Conservation (phyloP, 2,888 invertebrate genomes). For the Microchrysa polita region DNA sequence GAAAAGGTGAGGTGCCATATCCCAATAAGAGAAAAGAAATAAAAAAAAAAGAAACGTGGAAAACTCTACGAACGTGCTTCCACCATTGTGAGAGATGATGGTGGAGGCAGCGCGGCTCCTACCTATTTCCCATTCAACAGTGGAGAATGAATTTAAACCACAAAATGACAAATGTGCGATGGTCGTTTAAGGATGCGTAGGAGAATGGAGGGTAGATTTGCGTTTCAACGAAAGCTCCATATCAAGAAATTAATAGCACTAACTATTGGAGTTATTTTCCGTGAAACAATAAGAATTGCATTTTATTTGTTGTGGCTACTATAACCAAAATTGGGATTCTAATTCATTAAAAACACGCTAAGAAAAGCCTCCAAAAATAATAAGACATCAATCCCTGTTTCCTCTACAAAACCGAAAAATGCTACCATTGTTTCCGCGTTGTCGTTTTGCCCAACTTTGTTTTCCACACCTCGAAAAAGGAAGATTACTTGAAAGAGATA, state of each 20-base stretch:
- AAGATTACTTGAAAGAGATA: slow-evolving; percentile 46
- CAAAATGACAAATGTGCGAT: slow-evolving; percentile 15
- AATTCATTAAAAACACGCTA: too few relatives aligned
- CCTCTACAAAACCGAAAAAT: not conserved
- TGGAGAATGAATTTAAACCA: slow-evolving; percentile 17
- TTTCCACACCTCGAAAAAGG: not conserved
- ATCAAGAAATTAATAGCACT: too few relatives aligned
- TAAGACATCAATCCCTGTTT: too few relatives aligned
- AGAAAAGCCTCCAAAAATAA: too few relatives aligned
- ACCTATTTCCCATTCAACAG: slow-evolving; percentile 22
- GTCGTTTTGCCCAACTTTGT: not conserved
- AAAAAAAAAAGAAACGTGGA: not conserved
- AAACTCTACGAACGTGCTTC: slow-evolving; percentile 22
- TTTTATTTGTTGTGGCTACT: too few relatives aligned
- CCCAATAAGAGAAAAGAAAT: slow-evolving; percentile 1
- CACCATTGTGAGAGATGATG: not conserved
- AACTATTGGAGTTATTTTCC: too few relatives aligned
- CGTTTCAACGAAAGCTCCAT: too few relatives aligned
- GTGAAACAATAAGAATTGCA: too few relatives aligned
- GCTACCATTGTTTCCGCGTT: not conserved
- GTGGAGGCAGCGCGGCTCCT: too few relatives aligned
- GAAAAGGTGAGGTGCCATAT: slow-evolving; percentile 28
- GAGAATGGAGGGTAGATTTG: not conserved
- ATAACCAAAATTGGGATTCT: too few relatives aligned
- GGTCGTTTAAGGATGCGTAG: not conserved